Evolutionary conservation across 1,140 invertebrate species (phyloP).

Genomic region (Ceratosolen solmsi): DNA sequence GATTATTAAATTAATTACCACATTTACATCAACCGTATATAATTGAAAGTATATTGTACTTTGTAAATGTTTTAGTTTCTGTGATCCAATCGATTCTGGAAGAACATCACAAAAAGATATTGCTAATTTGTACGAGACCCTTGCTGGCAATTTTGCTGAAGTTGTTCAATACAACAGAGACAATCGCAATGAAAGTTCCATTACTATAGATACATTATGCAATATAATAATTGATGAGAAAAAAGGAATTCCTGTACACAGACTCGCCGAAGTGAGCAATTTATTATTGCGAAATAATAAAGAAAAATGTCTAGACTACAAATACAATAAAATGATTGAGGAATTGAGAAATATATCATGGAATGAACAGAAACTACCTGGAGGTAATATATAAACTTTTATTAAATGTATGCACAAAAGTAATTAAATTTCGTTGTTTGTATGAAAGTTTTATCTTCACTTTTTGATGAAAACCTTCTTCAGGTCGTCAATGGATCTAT

Average conservation of each 20-base stretch:
- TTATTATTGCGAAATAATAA: slow-evolving; percentile 80
- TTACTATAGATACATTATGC: slow-evolving; percentile 88
- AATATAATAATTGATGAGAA: slow-evolving; percentile 81
- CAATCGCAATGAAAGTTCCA: slow-evolving; percentile 83
- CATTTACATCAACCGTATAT: slow-evolving; percentile 43
- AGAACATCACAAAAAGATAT: slow-evolving; percentile 80
- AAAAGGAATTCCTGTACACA: slow-evolving; percentile 77
- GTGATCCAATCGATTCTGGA: slow-evolving; percentile 79
- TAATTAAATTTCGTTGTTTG: no score
- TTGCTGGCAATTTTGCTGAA: slow-evolving; percentile 89
- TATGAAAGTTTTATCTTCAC: no score
- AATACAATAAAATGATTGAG: slow-evolving; percentile 85
- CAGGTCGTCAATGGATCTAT: slow-evolving; percentile 92
- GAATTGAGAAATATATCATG: slow-evolving; percentile 82
- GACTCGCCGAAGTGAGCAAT: slow-evolving; percentile 83
- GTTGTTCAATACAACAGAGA: slow-evolving; percentile 97
- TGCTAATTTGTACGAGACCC: slow-evolving; percentile 83
- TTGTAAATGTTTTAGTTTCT: slow-evolving; percentile 77
- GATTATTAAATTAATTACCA: slow-evolving; percentile 35
- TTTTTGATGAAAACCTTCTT: no score
- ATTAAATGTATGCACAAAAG: no score
- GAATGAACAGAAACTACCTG: slow-evolving; percentile 76
- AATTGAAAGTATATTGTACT: slow-evolving; percentile 43
- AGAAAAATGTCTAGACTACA: slow-evolving; percentile 88
- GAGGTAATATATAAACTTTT: slow-evolving; percentile 75